Evolutionary conservation across 2,113 vertebrate species (phyloP).

Genomic region (Psilopogon haemacephalus): DNA sequence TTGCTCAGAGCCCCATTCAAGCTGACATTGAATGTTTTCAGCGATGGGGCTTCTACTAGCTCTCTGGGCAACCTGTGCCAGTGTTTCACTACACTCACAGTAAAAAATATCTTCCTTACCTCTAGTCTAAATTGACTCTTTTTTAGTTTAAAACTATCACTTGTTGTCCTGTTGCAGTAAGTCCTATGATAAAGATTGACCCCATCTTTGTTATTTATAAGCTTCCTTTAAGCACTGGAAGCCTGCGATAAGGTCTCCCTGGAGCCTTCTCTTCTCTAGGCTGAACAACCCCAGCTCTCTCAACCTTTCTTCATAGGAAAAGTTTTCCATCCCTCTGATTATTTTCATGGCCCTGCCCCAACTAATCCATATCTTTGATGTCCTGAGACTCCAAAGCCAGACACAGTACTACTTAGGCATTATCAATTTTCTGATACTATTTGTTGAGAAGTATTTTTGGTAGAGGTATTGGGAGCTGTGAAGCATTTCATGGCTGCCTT

Average conservation of each 20-base stretch:
- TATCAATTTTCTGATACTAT: neutral
- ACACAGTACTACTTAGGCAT: accelerated
- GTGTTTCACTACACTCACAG: neutral
- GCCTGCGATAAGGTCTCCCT: neutral
- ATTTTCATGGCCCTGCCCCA: neutral
- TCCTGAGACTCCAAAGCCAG: neutral
- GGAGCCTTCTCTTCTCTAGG: neutral
- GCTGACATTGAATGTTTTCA: neutral
- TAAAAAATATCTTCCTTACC: neutral
- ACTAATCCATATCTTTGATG: neutral
- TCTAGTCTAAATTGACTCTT: neutral
- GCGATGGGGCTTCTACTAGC: neutral
- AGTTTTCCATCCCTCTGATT: accelerated
- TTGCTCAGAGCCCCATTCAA: neutral
- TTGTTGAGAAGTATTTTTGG: neutral
- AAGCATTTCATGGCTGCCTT: neutral
- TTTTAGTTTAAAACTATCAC: neutral
- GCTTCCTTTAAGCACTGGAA: neutral
- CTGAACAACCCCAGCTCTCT: neutral
- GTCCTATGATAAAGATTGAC: neutral
- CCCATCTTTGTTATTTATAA: neutral
- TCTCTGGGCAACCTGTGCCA: neutral
- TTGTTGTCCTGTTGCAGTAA: neutral
- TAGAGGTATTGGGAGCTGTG: neutral
- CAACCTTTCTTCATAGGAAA: neutral